These are phyloP conservation scores for Pelvicachromis taeniatus DNA, from an alignment of 2,113 vertebrate genomes.

Conservation along the genomic window DNA sequence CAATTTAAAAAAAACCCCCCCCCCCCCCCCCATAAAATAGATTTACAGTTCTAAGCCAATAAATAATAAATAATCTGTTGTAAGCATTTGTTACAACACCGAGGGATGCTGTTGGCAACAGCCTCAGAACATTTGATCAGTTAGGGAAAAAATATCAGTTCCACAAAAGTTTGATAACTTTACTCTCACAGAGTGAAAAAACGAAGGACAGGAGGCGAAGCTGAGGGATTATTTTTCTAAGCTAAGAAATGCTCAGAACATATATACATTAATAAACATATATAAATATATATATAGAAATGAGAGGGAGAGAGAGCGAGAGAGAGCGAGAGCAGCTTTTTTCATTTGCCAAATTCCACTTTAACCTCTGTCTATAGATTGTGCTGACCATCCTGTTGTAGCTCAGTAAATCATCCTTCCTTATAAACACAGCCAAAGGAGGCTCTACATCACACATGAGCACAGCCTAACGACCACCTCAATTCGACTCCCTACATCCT, in stretches of 20 bases:
- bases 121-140: neutral
- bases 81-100: neutral
- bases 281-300: too few relatives aligned
- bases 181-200: neutral
- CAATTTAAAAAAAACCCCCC: neutral
- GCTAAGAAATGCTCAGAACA: neutral
- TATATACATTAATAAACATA: neutral
- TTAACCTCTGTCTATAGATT: neutral
- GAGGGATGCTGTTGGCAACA: neutral
- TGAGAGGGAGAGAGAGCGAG: too few relatives aligned
- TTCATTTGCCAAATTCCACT: neutral
- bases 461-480: neutral
- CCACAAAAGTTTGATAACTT: neutral
- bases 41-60: neutral
- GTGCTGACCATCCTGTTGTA: neutral
- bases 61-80: neutral
- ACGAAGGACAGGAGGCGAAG: neutral
- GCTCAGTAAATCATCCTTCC: neutral
- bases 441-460: neutral
- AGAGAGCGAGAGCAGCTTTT: too few relatives aligned
- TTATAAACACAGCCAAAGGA: neutral
- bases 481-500: neutral
- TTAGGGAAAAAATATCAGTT: neutral
- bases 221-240: neutral
- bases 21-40: neutral